Percentiles rank a stretch among this genome's conserved stretches.
Conservation (phyloP, 2,888 invertebrate genomes). For the Yponomeuta cagnagella region DNA sequence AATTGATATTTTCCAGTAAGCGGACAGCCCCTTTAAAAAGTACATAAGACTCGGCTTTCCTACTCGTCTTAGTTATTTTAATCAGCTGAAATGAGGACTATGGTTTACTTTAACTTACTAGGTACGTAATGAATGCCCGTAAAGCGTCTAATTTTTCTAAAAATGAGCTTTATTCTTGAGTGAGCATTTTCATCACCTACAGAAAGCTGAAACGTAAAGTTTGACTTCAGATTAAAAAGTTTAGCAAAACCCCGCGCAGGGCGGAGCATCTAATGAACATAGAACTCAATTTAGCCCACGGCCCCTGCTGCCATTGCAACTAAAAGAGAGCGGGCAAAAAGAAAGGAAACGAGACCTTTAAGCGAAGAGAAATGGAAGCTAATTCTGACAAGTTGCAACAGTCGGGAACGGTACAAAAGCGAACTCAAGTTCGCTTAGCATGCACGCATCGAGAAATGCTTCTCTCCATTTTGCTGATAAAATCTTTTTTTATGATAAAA, state of each 20-base stretch:
- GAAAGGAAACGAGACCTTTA: conserved; percentile 20
- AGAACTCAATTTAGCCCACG: conserved; percentile 52
- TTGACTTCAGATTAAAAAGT: conserved; percentile 53
- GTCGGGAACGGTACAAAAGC: background rate
- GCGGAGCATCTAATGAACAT: conserved; percentile 58
- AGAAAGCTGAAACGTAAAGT: conserved; percentile 8
- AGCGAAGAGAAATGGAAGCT: conserved; percentile 23
- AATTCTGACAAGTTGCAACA: background rate
- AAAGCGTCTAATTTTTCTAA: background rate
- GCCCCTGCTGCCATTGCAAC: conserved; percentile 16
- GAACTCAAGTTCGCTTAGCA: background rate
- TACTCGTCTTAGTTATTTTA: background rate
- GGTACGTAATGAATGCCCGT: too few species aligned
- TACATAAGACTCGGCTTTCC: background rate
- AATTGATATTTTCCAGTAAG: conserved; percentile 22
- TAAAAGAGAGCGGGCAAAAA: conserved; percentile 18
- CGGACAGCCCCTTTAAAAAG: conserved; percentile 10
- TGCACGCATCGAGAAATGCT: too few species aligned
- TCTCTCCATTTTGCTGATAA: too few species aligned
- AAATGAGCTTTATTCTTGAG: too few species aligned
- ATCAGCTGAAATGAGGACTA: background rate
- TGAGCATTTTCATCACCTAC: background rate
- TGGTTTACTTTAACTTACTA: background rate
- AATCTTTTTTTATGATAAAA: too few species aligned
- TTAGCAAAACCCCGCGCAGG: conserved; percentile 40